These are phyloP conservation scores for Cassiopea andromeda DNA, from an alignment of 30 jellyfish, hydroid and myxozoan species.

Conservation along the genomic window DNA sequence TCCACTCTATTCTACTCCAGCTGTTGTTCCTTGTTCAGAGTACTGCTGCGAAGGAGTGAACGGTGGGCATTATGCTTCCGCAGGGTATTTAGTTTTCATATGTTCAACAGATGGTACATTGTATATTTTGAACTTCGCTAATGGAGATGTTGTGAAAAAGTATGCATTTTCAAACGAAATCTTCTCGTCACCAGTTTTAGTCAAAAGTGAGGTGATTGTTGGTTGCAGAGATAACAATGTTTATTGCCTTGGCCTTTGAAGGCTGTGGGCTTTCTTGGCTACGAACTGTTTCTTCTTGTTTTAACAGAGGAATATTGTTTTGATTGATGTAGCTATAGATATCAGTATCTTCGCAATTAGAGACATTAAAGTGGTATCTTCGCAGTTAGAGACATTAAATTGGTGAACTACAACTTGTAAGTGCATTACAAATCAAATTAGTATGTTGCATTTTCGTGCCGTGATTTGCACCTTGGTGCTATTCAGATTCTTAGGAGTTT, in stretches of 20 bases:
- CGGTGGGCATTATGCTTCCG: background rate
- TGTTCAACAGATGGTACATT: conserved; percentile 56
- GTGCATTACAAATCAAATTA: too few species aligned
- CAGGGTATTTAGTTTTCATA: conserved; percentile 7
- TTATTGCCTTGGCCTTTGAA: conserved; percentile 43
- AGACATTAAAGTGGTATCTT: too few species aligned
- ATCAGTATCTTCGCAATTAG: too few species aligned
- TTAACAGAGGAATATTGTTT: too few species aligned
- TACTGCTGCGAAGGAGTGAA: background rate
- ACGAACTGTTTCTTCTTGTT: too few species aligned
- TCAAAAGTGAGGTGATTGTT: conserved; percentile 44
- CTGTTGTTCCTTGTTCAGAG: background rate
- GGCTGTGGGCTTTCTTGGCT: too few species aligned
- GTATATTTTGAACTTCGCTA: conserved; percentile 6
- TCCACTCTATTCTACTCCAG: conserved; percentile 57
- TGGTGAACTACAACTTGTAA: too few species aligned
- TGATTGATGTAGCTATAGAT: too few species aligned
- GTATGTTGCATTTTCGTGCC: too few species aligned
- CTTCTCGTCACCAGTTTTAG: conserved; percentile 83
- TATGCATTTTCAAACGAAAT: conserved; percentile 47
- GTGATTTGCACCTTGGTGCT: too few species aligned
- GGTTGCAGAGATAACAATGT: conserved; percentile 90
- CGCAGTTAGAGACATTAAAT: too few species aligned
- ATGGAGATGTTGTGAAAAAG: conserved; percentile 2
- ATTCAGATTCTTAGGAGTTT: too few species aligned